Percentiles rank a stretch among this genome's conserved stretches.
Evolutionary conservation across 2,888 invertebrate genomes (phyloP).

Genomic region (Ochropleura plecta): DNA sequence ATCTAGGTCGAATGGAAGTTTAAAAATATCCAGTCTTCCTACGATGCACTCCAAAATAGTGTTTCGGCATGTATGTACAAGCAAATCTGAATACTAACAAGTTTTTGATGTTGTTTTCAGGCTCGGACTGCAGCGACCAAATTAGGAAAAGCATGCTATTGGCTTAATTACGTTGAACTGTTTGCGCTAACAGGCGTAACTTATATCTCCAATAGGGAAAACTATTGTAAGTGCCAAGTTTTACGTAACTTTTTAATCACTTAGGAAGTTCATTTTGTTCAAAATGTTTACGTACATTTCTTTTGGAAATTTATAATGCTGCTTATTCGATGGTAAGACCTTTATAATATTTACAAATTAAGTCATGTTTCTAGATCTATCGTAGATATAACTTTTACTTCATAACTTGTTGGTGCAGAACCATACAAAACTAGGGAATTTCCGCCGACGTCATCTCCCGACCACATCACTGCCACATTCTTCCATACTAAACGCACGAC

Average conservation of each 20-base stretch:
- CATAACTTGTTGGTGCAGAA: background rate
- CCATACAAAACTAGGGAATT: background rate
- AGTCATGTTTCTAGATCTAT: conserved; percentile 1
- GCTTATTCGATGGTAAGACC: conserved; percentile 39
- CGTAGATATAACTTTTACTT: background rate
- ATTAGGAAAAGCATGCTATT: conserved; percentile 93
- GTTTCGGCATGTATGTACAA: background rate
- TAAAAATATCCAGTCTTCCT: conserved; percentile 43
- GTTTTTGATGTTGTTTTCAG: conserved; percentile 74
- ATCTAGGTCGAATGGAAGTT: conserved; percentile 41
- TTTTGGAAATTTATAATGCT: conserved; percentile 28
- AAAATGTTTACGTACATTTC: conserved; percentile 28
- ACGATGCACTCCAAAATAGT: conserved; percentile 10
- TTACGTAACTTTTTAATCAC: background rate
- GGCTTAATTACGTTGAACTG: conserved; percentile 96
- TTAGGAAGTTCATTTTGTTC: background rate
- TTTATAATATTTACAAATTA: background rate
- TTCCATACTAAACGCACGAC: conserved; percentile 52
- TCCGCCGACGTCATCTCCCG: conserved; percentile 25
- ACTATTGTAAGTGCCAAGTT: conserved; percentile 95
- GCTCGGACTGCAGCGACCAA: conserved; percentile 89
- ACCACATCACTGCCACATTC: conserved; percentile 28
- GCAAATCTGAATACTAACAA: background rate
- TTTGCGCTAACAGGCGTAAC: conserved; percentile 97
- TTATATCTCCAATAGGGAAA: conserved; percentile 98